Conservation (phyloP, 2,888 invertebrate genomes). For the Entomobrya proxima region DNA sequence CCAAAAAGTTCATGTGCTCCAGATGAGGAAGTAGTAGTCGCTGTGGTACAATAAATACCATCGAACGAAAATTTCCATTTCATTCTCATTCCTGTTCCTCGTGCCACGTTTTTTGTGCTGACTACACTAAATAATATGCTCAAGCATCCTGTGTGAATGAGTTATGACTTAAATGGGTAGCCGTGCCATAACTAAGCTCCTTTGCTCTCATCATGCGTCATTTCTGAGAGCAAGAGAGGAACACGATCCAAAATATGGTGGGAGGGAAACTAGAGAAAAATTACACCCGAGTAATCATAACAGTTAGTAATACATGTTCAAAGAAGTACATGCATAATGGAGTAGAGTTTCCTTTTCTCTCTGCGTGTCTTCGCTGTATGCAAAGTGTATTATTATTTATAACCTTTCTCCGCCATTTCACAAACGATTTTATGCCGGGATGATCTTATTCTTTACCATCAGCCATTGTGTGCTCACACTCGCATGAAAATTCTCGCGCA, state of each 20-base stretch:
- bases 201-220: slow-evolving; percentile 19
- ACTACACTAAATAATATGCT: slow-evolving; percentile 20
- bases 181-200: slow-evolving; percentile 17
- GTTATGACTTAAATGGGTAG: slow-evolving; percentile 19
- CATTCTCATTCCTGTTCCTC: background rate
- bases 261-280: background rate
- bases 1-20: background rate
- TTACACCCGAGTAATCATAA: background rate
- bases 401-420: slow-evolving; percentile 52
- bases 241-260: background rate
- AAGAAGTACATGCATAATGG: background rate
- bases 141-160: slow-evolving; percentile 38
- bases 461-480: background rate
- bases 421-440: slow-evolving; percentile 11
- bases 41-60: slow-evolving; percentile 14
- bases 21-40: slow-evolving; percentile 24
- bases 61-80: slow-evolving; percentile 27
- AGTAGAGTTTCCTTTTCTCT: slow-evolving; percentile 4
- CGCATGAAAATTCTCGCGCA: background rate
- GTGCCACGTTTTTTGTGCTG: slow-evolving; percentile 11
- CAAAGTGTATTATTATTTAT: slow-evolving; percentile 47
- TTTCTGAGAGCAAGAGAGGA: background rate
- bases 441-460: slow-evolving; percentile 4
- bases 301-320: background rate
- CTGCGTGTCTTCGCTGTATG: background rate